Evolutionary conservation across 2,113 vertebrate genomes (phyloP), one percentile per base, ranked within the genome.

Genomic region (Dermatemys mawii): DNA sequence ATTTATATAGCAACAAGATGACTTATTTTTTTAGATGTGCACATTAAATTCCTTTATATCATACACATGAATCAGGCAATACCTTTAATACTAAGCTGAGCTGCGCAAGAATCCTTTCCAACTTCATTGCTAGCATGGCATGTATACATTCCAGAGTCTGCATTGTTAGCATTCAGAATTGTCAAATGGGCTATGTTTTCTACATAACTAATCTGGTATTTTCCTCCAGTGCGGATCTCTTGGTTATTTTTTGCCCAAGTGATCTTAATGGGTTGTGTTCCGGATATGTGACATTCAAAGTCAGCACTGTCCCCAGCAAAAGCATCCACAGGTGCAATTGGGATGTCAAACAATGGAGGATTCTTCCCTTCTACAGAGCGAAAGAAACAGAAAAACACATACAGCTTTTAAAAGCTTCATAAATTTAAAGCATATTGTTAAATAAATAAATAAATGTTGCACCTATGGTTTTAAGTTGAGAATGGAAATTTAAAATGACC

Each of bases 171-270:
- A 95, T 98, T 99, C 89, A 99, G 70, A 79, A 99, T 98, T 51
- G 98, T 99, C 97, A 99, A 97, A 80, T 98, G 98, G 51, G 99
- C 97, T 3, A 95, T 99, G 93, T 99, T 98, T 17, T 99, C 99
- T 96, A 98, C 98, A 82, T 97, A 99, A 86, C 98, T 99, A 86
- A 99, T 99, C 97, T 99, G 99, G 96, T 99, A 99, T 94, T 99
- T 99, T 54, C 98, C 98, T 5, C 99, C 99, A 90, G 98, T 98
- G 91, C 99, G 99, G 88, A 99, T 99, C 92, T 99, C 99, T 97
- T 99, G 99, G 90, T 98, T 98, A 96, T 99, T 99, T 98, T 99
- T 99, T 93, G 99, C 98, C 99, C 99, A 99, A 91, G 97, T 98
- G 80, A 99, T 98, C 95, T 99, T 99, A 80, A 99, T 99, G 17